Evolutionary conservation across 2,888 invertebrate species (phyloP).

Genomic region (Cheilosia scutellata): DNA sequence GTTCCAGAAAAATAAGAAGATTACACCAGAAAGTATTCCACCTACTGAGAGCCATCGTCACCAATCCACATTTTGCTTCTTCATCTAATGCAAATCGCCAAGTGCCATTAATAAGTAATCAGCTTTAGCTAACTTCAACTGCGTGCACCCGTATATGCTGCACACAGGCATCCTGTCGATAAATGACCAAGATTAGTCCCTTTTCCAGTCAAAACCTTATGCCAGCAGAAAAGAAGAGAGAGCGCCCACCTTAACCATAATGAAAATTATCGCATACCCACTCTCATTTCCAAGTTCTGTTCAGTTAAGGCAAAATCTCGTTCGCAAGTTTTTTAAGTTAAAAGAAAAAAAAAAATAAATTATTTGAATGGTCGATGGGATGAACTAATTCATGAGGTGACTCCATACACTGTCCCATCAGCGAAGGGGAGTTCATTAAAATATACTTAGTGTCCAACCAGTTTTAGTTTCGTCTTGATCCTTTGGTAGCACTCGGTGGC

Average conservation of each 20-base stretch:
- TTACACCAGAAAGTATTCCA: constrained; percentile 24
- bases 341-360: constrained; percentile 7
- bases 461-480: constrained; percentile 42
- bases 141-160: constrained; percentile 26
- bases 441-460: constrained; percentile 67
- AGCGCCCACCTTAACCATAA: constrained; percentile 40
- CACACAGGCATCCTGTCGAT: constrained; percentile 43
- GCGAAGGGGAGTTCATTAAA: constrained; percentile 63
- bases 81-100: constrained; percentile 59
- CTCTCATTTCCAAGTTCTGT: constrained; percentile 6
- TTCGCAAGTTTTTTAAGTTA: constrained; percentile 18
- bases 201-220: constrained; percentile 28
- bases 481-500: constrained; percentile 9
- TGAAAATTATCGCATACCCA: constrained; percentile 45
- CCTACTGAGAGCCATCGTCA: background rate
- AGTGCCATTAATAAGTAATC: constrained; percentile 65
- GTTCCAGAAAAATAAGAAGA: constrained; percentile 8
- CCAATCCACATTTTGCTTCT: background rate
- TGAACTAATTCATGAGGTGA: constrained; percentile 67
- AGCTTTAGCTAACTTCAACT: constrained; percentile 58
- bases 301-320: constrained; percentile 24
- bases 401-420: constrained; percentile 25
- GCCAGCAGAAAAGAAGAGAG: background rate
- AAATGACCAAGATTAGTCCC: constrained; percentile 62
- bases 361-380: constrained; percentile 32